Evolutionary conservation across 2,113 vertebrate species (phyloP), one percentile per base, ranked within the genome.

Genomic region (Grus americana): DNA sequence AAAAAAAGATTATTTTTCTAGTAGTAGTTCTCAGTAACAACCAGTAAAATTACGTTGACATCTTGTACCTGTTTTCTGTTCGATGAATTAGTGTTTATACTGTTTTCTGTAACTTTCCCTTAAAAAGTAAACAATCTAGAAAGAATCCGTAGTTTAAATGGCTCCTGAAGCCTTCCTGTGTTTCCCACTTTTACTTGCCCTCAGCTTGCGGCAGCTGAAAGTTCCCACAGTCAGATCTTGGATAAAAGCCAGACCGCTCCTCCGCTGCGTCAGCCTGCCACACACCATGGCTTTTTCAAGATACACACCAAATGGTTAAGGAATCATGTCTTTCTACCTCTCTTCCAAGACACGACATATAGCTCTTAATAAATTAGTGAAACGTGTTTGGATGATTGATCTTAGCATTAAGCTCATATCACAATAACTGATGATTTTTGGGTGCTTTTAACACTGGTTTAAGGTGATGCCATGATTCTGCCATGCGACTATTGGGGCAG

Each of bases 171-270:
- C 78, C 71, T 82, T 95, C 63, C 70, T 79, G 49, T 61, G 58
- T 79, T 95, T 91, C 78, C 74, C 70, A 46, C 93, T 95, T 91
- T 21, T 50, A 30, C 91, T 95, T 29, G 87, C 44, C 38, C 74
- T 86, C 71, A 40, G 78, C 78, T 83, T 90, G 70, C 1, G 0
- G 86, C 58, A 82, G 84, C 86, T 94, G 46, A 52, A 78, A 80
- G 70, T 93, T 96, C 89, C 91, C 91, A 89, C 86, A 92, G 91
- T 74, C 29, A 44, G 58, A 34, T 36, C 50, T 70, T 96, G 95
- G 91, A 61, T 14, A n/a, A 49, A 70, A 91, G 89, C 89, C 96
- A 97, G 91, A 10, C 15, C 0, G 0, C 34, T 96, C 34, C 61
- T 66, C 30, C 0, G 0, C 86, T 44, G 67, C 0, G 0, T 50